Conservation (phyloP, 2,113 vertebrate species). For the Leptosomus discolor region DNA sequence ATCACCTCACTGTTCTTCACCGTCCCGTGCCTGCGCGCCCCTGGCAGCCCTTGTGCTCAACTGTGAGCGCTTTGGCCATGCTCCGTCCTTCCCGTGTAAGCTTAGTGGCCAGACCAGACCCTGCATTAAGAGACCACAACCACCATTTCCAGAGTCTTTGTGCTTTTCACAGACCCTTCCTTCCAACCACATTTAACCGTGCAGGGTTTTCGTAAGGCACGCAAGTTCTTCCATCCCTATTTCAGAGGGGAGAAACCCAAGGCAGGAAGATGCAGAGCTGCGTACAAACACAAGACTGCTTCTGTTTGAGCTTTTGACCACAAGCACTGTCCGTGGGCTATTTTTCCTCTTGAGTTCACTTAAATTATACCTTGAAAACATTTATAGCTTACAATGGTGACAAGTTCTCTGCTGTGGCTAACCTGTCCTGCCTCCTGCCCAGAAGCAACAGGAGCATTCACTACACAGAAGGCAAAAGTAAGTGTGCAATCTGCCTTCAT, state of each 20-base stretch:
- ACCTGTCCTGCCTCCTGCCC: neutral
- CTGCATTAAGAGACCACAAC: neutral
- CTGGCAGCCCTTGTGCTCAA: neutral
- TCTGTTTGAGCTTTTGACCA: neutral
- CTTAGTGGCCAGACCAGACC: neutral
- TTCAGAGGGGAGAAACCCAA: neutral
- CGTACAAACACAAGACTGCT: neutral
- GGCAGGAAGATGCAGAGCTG: neutral
- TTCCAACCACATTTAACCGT: neutral
- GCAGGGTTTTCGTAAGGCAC: fast-evolving
- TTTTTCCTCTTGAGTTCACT: neutral
- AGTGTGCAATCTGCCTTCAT: neutral
- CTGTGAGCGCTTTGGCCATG: neutral
- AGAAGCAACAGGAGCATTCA: neutral
- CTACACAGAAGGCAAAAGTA: neutral
- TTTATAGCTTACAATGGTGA: neutral
- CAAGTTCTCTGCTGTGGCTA: neutral
- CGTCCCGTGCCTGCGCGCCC: neutral
- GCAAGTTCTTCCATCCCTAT: fast-evolving
- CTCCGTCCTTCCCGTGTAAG: neutral
- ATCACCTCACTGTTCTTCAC: neutral
- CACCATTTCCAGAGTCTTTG: neutral
- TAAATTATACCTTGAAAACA: neutral
- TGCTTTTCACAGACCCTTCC: neutral
- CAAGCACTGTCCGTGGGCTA: neutral